Evolutionary conservation across 2,888 invertebrate genomes (phyloP).

Genomic region (Pegoplata infirma): DNA sequence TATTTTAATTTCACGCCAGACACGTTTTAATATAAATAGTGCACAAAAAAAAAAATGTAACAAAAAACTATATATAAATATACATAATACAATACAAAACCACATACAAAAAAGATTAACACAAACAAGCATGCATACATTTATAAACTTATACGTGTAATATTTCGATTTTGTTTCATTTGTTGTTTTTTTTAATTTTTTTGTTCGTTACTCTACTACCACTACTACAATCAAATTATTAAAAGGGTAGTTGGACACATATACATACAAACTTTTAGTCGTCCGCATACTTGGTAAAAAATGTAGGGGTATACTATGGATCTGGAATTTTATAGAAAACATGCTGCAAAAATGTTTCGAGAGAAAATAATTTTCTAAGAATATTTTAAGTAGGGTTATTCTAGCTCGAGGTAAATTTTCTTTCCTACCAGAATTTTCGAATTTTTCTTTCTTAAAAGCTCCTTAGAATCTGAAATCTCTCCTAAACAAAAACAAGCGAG

Average conservation of each 20-base stretch:
- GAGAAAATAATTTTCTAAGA: no score
- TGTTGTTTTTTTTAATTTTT: neutral
- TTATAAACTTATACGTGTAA: neutral
- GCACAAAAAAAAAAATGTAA: constrained; percentile 60
- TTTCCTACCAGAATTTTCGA: no score
- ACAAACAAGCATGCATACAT: constrained; percentile 3
- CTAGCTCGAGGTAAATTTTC: no score
- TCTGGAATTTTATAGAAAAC: no score
- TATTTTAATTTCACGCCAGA: constrained; percentile 75
- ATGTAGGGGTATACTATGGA: no score
- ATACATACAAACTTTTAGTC: neutral
- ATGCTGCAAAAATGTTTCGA: no score
- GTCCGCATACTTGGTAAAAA: no score
- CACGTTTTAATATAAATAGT: constrained; percentile 58
- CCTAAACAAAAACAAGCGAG: no score
- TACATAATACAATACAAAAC: constrained; percentile 22
- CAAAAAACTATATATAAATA: constrained; percentile 13
- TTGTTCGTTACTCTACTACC: neutral
- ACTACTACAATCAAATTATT: constrained; percentile 3
- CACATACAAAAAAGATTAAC: constrained; percentile 25
- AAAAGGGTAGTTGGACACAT: neutral
- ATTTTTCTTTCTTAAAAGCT: no score
- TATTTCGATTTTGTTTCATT: neutral
- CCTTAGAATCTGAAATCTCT: no score
- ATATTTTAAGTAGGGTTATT: no score